Evolutionary conservation across 2,797 vertebrate genomes (phyloP), one percentile per base, ranked within the genome.

Genomic region (Neoniphon sammara): DNA sequence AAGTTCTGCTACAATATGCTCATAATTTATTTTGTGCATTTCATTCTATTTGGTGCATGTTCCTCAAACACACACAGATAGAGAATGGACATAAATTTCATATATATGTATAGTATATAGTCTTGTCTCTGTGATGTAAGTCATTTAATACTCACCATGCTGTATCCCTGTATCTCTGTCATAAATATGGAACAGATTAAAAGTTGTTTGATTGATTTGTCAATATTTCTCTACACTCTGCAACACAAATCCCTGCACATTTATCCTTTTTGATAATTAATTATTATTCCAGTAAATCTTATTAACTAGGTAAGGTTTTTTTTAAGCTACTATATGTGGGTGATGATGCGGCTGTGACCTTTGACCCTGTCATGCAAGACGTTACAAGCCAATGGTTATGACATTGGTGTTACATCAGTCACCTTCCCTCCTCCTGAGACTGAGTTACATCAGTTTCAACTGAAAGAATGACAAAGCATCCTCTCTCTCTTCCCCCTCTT

Each of bases 401-500:
- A 82, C 77, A 73, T 1, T 0, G 36, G 0, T 9, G 25, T 85
- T 86, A 75, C 84, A 80, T 85, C 81, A 85, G 64, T 53, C 27
- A 12, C 53, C n/a, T 72, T 36, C n/a, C 72, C 44, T 61, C 54
- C 0, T 0, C 50, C 71, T 74, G 70, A 74, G 63, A 77, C 61
- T 5, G 44, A 56, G 58, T 85, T 83, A 15, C 85, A 77, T 83
- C 80, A 84, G 71, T 59, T 72, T 54, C 11, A 66, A 17, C 42
- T 2, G 30, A 72, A 62, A 55, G 59, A 42, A 70, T 78, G 81
- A 77, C 63, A 50, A 73, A 72, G 44, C 59, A n/a, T 18, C 36
- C 2, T 4, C 31, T 34, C 30, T 18, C 17, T 6, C 31, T 11
- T 57, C 17, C 2, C 27, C n/a, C 30, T 57, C 23, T 57, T 7